phyloP scores from a whole-genome alignment of 2,113 vertebrate species.

The Thymallus thymallus region DNA sequence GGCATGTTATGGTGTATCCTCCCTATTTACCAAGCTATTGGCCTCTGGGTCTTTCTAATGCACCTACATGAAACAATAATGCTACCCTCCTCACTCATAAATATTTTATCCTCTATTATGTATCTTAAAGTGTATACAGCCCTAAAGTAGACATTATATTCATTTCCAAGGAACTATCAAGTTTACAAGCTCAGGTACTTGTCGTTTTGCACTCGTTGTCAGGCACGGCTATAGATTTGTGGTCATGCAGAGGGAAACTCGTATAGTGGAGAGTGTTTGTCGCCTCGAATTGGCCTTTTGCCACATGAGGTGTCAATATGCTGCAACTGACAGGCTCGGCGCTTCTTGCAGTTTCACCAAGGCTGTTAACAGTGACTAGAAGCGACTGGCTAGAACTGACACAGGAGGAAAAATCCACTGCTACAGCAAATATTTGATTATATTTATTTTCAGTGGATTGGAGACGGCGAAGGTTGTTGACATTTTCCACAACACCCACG shows the following conservation, averaged over 20 bases:
- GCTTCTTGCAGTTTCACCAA: slow-evolving; percentile 49
- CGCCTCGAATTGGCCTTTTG: slow-evolving; percentile 62
- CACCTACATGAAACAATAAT: too few relatives aligned
- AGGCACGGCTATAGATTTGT: not conserved
- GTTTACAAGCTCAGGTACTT: not conserved
- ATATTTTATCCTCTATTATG: too few relatives aligned
- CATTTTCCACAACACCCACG: slow-evolving; percentile 51
- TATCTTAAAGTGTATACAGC: not conserved
- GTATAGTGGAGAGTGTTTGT: slow-evolving; percentile 58
- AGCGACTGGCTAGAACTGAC: slow-evolving; percentile 57
- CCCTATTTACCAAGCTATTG: too few relatives aligned
- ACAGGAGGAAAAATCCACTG: slow-evolving; percentile 52
- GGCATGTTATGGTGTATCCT: too few relatives aligned
- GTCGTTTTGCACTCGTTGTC: not conserved
- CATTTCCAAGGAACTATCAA: not conserved
- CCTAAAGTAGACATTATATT: not conserved
- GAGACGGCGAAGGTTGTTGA: slow-evolving; percentile 60
- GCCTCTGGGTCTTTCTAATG: not conserved
- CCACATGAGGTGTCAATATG: slow-evolving; percentile 63
- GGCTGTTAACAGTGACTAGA: slow-evolving; percentile 65
- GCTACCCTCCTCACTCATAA: too few relatives aligned
- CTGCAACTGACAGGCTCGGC: slow-evolving; percentile 65
- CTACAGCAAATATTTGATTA: slow-evolving; percentile 74
- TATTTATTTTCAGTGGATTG: slow-evolving; percentile 64
- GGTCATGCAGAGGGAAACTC: slow-evolving; percentile 32